Base-by-base conservation (phyloP, 2,888 invertebrate species). In the Volucella inflata region DNA sequence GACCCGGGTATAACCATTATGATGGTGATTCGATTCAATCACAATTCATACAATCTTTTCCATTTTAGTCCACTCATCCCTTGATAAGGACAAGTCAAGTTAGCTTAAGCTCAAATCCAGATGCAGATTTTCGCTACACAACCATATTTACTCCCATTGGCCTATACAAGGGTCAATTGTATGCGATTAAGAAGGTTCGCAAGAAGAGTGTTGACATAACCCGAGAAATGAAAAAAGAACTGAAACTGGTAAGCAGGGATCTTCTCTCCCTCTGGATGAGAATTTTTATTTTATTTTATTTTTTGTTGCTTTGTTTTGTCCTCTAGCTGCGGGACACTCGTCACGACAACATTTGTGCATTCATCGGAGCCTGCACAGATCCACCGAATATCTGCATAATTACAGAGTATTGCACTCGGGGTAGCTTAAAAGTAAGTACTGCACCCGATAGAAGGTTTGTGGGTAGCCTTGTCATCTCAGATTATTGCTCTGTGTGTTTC, bases 141-240 rank as follows among this genome's bases (percentile, higher is more conserved):
- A 96, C 96, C 88, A 96, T 98, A 89, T 98, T 96, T 92, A 97
- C 98, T 0, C 96, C 97, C 89, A 96, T 98, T 51, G 98, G 97
- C 9, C 94, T 97, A 87, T 98, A 97, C 92, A 96, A 96, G 89
- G 97, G 97, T 0, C 94, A 97, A 70, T 94, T 98, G 74, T 96
- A 98, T 81, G 96, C 98, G 9, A 95, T 98, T 68, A 97, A 98
- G 90, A 95, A 96, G 87, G 95, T 98, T 14, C 94, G 95, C 87
- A 96, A 97, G 90, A 96, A 96, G 90, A 95, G 96, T 74, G 95
- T 98, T 16, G 98, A 98, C 89, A 96, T 98, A 67, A 97, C 95
- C 6, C 93, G 98, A 57, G 96, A 96, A 90, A 97, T 98, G 94
- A 97, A 97, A 91, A 98, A 97, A 91, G 98, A 98, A 92, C 93